Evolutionary conservation across 1,140 invertebrate species (phyloP).

Genomic region (Anoplophora glabripennis): DNA sequence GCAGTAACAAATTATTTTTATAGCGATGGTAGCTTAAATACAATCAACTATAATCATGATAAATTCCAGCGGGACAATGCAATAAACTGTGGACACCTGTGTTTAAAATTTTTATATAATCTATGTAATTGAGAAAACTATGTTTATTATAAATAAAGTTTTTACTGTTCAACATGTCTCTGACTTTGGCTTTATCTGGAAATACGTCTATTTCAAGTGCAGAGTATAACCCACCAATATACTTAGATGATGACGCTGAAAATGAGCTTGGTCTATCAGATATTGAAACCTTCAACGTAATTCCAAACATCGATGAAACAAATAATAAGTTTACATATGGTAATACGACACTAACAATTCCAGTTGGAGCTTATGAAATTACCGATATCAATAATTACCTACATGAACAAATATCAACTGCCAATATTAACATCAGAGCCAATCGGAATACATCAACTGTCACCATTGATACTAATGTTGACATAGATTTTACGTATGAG

Average conservation of each 20-base stretch:
- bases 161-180: conserved; percentile 6
- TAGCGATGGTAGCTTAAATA: conserved; percentile 11
- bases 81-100: conserved; percentile 33
- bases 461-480: no score
- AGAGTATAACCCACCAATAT: not conserved
- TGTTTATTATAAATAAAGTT: not conserved
- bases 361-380: conserved; percentile 5
- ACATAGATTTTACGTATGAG: not conserved
- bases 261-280: conserved; percentile 15
- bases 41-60: conserved; percentile 26
- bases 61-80: conserved; percentile 26
- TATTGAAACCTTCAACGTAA: conserved; percentile 22
- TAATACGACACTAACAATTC: conserved; percentile 5
- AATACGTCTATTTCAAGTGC: conserved; percentile 4
- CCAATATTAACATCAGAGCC: no score
- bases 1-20: conserved; percentile 39
- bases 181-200: not conserved
- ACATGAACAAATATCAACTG: no score
- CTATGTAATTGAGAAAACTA: not conserved
- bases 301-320: conserved; percentile 12
- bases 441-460: no score
- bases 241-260: conserved; percentile 11
- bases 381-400: not conserved
- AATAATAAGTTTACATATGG: conserved; percentile 4
- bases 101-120: conserved; percentile 36